Evolutionary conservation across 2,113 vertebrate genomes (phyloP).

Genomic region (Leucopternis melanops): DNA sequence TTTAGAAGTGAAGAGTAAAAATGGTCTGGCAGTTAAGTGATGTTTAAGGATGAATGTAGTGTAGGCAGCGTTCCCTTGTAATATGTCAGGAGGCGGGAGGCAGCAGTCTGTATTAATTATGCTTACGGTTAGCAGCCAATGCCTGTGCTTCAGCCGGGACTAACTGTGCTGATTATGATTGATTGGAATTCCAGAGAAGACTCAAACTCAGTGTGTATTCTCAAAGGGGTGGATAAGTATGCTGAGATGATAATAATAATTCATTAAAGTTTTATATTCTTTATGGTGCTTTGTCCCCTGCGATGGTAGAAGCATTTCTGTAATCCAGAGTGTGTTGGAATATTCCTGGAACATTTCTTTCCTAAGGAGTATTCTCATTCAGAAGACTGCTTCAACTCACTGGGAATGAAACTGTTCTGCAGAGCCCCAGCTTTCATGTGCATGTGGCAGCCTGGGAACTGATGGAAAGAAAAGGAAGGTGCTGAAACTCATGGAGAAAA

Average conservation of each 20-base stretch:
- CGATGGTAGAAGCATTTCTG: not conserved
- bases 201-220: not conserved
- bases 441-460: not conserved
- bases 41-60: not conserved
- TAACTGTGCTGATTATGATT: not conserved
- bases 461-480: not conserved
- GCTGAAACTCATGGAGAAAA: not conserved
- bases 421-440: not conserved
- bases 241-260: not conserved
- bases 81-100: not conserved
- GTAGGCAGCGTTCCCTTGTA: not conserved
- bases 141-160: not conserved
- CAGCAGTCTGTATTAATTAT: not conserved
- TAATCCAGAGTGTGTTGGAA: not conserved
- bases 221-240: not conserved
- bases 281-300: not conserved
- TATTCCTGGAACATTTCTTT: not conserved
- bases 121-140: not conserved
- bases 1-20: not conserved
- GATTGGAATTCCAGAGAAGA: constrained; percentile 5
- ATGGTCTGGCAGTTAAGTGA: not conserved
- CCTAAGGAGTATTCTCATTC: not conserved
- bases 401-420: not conserved
- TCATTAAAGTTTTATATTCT: not conserved
- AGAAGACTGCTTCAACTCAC: not conserved